Percentiles rank a stretch among this genome's conserved stretches.
phyloP scores from a whole-genome alignment of 2,797 vertebrate genomes.

The Premnoplex brunnescens region DNA sequence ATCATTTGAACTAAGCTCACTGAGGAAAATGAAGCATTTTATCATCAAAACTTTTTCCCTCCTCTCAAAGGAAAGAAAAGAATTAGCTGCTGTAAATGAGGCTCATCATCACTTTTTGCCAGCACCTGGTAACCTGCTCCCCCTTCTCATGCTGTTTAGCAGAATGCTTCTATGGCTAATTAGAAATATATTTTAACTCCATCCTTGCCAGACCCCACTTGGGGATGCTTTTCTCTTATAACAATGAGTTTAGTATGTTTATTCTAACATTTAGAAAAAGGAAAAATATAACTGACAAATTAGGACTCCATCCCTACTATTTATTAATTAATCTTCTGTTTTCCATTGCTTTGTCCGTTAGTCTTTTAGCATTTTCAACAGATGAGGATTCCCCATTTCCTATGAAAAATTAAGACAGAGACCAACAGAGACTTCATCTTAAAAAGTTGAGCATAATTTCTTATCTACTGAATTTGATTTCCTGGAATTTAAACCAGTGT shows the following conservation, averaged over 20 bases:
- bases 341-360: neutral
- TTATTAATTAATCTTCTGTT: neutral
- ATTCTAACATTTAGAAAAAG: neutral
- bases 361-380: neutral
- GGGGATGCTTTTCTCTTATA: neutral
- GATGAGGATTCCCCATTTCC: neutral
- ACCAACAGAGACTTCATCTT: neutral
- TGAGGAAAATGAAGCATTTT: neutral
- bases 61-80: neutral
- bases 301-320: neutral
- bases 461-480: neutral
- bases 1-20: neutral
- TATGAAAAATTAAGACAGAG: neutral
- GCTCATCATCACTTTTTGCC: neutral
- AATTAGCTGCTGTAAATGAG: neutral
- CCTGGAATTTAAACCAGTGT: neutral
- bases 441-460: neutral
- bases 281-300: neutral
- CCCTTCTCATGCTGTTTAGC: neutral
- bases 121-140: neutral
- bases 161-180: neutral
- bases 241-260: neutral
- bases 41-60: neutral
- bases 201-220: neutral
- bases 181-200: neutral